Evolutionary conservation across 2,797 vertebrate species (phyloP).

Genomic region (Siniperca undulata): DNA sequence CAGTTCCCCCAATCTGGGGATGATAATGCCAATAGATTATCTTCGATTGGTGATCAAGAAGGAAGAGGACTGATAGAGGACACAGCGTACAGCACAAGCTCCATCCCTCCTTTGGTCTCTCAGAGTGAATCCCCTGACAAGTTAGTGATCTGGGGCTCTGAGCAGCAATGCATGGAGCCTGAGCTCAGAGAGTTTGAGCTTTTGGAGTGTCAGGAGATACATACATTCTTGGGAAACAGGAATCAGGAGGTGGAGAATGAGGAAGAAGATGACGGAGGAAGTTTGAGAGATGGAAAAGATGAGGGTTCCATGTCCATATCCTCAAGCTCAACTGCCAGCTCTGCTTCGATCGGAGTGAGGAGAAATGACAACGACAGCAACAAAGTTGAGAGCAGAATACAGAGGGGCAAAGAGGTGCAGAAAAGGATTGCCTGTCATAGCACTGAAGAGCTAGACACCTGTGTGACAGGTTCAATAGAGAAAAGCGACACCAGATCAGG

Average conservation of each 20-base stretch:
- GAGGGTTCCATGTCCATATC: slow-evolving; percentile 84
- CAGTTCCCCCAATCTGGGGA: slow-evolving; percentile 85
- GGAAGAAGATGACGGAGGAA: slow-evolving; percentile 71
- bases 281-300: slow-evolving; percentile 76
- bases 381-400: slow-evolving; percentile 56
- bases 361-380: slow-evolving; percentile 82
- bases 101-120: slow-evolving; percentile 80
- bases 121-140: slow-evolving; percentile 87
- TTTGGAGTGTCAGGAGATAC: slow-evolving; percentile 82
- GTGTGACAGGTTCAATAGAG: slow-evolving; percentile 56
- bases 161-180: slow-evolving; percentile 81
- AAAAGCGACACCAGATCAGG: slow-evolving; percentile 60
- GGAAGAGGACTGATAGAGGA: slow-evolving; percentile 67
- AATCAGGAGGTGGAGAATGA: slow-evolving; percentile 55
- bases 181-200: slow-evolving; percentile 82
- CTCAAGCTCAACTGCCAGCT: slow-evolving; percentile 82
- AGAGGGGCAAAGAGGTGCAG: slow-evolving; percentile 54
- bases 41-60: slow-evolving; percentile 67
- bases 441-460: slow-evolving; percentile 74
- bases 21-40: slow-evolving; percentile 92
- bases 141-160: slow-evolving; percentile 84
- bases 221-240: slow-evolving; percentile 77
- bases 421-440: slow-evolving; percentile 69
- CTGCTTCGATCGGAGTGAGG: slow-evolving; percentile 59
- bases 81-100: slow-evolving; percentile 68